Percentiles rank a stretch among this genome's conserved stretches.
phyloP scores from a whole-genome alignment of 2,797 vertebrate species.

The Parauchenoglanis punctatus region DNA sequence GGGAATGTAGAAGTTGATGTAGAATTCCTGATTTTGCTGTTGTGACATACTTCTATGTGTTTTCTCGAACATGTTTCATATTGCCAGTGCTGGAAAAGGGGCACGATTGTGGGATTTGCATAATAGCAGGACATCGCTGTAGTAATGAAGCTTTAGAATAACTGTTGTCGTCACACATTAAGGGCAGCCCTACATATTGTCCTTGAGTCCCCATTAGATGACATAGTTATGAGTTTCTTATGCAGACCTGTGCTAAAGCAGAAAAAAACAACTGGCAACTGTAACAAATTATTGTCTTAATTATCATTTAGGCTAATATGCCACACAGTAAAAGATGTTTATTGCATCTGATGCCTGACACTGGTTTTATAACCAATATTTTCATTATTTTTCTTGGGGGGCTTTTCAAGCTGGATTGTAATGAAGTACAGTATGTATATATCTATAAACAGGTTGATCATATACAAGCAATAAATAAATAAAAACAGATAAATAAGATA shows the following conservation, averaged over 20 bases:
- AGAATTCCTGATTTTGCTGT: background rate
- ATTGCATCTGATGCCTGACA: background rate
- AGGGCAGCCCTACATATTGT: background rate
- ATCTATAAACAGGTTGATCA: background rate
- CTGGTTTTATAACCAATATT: background rate
- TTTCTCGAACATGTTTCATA: background rate
- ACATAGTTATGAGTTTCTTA: background rate
- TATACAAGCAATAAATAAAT: background rate
- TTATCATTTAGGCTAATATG: background rate
- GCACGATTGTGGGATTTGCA: background rate
- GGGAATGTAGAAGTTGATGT: background rate
- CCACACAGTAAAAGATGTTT: background rate
- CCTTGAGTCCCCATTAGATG: background rate
- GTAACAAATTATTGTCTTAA: background rate
- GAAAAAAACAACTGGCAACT: background rate
- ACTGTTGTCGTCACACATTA: background rate
- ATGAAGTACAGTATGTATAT: too few relatives aligned
- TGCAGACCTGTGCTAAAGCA: background rate
- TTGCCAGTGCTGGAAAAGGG: background rate
- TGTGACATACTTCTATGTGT: background rate
- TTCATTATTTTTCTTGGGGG: too few relatives aligned
- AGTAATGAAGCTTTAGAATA: background rate
- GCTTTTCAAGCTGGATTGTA: too few relatives aligned
- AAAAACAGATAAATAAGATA: too few relatives aligned
- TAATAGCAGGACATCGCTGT: background rate